These are phyloP conservation scores for Calyptommatus sinebrachiatus DNA, from an alignment of 2,113 vertebrate species.

Conservation along the genomic window DNA sequence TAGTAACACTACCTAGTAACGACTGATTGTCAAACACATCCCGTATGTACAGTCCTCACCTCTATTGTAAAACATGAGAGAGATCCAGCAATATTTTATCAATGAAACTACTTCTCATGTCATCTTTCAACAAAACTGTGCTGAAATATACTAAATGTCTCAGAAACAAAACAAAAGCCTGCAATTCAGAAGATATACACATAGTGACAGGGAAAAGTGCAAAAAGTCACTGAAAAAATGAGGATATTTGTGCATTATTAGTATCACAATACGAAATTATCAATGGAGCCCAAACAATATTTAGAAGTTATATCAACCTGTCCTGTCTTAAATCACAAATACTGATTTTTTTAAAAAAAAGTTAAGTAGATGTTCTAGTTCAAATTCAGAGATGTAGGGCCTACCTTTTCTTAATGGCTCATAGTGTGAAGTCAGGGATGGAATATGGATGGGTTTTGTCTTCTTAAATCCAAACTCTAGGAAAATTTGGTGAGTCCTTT, in stretches of 20 bases:
- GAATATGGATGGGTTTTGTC: no score
- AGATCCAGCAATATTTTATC: not conserved
- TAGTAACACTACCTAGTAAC: not conserved
- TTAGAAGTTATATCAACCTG: not conserved
- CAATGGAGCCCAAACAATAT: not conserved
- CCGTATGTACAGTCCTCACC: no score
- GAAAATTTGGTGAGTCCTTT: no score
- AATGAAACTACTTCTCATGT: not conserved
- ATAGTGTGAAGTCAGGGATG: no score
- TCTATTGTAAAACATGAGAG: no score
- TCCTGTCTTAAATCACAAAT: not conserved
- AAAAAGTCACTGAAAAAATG: not conserved
- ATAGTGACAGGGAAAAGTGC: not conserved
- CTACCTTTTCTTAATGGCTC: not conserved
- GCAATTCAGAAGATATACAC: not conserved
- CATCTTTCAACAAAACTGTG: not conserved
- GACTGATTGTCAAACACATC: not conserved
- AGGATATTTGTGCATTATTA: no score
- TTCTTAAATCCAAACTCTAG: no score
- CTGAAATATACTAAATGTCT: not conserved
- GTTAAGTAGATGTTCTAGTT: not conserved
- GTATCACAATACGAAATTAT: no score
- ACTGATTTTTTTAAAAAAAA: not conserved
- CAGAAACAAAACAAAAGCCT: not conserved
- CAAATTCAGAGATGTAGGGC: not conserved